phyloP scores from a whole-genome alignment of 2,888 invertebrate genomes.

The Scaptomyza flava region DNA sequence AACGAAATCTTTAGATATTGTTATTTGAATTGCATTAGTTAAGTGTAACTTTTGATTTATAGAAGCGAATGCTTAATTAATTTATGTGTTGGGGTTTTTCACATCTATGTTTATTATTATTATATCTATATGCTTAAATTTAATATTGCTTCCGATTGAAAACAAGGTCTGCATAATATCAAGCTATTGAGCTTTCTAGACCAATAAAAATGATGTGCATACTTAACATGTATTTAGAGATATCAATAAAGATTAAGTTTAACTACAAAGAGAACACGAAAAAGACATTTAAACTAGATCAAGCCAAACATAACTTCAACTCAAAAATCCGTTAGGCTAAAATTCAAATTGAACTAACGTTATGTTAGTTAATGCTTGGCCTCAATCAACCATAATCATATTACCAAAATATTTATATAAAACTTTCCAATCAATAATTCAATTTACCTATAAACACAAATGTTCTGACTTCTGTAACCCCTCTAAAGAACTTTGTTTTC shows the following conservation, averaged over 20 bases:
- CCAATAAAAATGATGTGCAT: background rate
- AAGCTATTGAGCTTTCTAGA: background rate
- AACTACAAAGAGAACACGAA: too few species aligned
- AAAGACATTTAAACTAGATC: background rate
- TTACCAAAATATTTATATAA: background rate
- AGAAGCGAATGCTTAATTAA: background rate
- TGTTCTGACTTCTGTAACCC: constrained; percentile 1
- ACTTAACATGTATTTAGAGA: background rate
- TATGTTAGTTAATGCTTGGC: too few species aligned
- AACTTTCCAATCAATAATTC: background rate
- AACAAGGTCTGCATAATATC: background rate
- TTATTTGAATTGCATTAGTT: background rate
- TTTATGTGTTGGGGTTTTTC: background rate
- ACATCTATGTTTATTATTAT: background rate
- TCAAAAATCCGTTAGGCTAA: background rate
- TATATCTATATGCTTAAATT: background rate
- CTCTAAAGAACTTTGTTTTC: background rate
- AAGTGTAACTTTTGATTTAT: background rate
- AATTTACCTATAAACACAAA: background rate
- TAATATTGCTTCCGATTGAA: background rate
- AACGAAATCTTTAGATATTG: constrained; percentile 3
- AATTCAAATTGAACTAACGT: background rate
- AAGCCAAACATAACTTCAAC: background rate
- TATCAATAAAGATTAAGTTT: background rate
- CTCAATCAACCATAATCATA: too few species aligned